These are phyloP conservation scores for Antheraea pernyi DNA, from an alignment of 1,140 invertebrate species.

Conservation along the genomic window DNA sequence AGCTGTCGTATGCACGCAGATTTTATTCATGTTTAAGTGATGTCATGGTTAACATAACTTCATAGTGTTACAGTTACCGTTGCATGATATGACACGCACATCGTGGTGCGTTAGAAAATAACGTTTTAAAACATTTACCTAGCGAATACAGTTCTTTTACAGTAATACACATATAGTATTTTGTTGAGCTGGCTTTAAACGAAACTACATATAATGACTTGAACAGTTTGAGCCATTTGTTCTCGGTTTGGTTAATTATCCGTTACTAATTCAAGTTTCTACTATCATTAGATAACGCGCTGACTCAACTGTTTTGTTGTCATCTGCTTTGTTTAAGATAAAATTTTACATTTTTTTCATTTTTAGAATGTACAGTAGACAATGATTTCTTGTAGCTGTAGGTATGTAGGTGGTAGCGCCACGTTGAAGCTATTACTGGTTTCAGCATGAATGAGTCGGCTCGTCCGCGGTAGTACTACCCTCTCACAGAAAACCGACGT, in stretches of 20 bases:
- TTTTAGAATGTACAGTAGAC: too few relatives aligned
- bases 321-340: background rate
- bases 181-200: background rate
- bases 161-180: background rate
- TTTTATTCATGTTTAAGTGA: background rate
- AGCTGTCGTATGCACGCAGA: background rate
- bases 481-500: too few relatives aligned
- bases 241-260: background rate
- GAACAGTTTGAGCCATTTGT: background rate
- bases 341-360: too few relatives aligned
- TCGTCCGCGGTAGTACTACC: too few relatives aligned
- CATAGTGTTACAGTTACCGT: background rate
- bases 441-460: too few relatives aligned
- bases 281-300: background rate
- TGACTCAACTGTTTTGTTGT: background rate
- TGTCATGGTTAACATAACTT: background rate
- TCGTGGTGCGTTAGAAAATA: background rate
- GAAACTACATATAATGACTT: background rate
- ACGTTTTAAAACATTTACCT: background rate
- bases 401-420: too few relatives aligned
- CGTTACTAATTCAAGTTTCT: background rate
- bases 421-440: too few relatives aligned
- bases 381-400: too few relatives aligned
- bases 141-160: constrained; percentile 1
- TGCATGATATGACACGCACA: background rate